Evolutionary conservation across 2,797 vertebrate species (phyloP), one percentile per base, ranked within the genome.

Genomic region (Bradypodion pumilum): DNA sequence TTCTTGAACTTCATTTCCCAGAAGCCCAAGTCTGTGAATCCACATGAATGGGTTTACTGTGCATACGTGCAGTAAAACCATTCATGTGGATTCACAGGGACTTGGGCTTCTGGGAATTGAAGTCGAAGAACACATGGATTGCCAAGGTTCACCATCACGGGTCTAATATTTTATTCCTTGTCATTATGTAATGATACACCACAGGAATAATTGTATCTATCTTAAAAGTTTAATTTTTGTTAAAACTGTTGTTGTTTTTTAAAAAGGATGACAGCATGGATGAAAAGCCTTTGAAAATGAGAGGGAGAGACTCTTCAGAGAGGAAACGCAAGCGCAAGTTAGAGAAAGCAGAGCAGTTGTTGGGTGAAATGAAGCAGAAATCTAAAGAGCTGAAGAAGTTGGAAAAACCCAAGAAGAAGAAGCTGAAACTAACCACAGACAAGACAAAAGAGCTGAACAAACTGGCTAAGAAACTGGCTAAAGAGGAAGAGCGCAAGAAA

Each of bases 371-470:
- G 2, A 97, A 97, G 4, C 95, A 97, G 91, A 99, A 98, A 91
- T 97, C 97, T 81, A 99, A 98, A 92, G 99, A 99, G 83, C 94
- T 98, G 81, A 99, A 99, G 91, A 96, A 98, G 91, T 95, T 97
- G 85, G 97, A 97, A 74, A 99, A 99, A 90, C 97, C 97, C 91
- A 99, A 99, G 95, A 99, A 99, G 94, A 99, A 99, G 91, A 99
- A 99, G 90, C 96, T 99, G 74, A 99, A 99, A 89, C 96, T 99
- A 87, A 97, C 94, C 84, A 94, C 97, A 73, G 98, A 99, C 83
- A 99, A 99, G 94, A 98, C 97, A 72, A 97, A 98, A 10, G 98
- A 99, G 91, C 96, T 99, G 88, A 99, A 98, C 93, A 98, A 98
- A 91, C 94, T 99, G 86, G 98, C 98, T 82, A 99, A 99, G 91